Evolutionary conservation across 2,113 vertebrate species (phyloP).

Genomic region (Embiotoca jacksoni): DNA sequence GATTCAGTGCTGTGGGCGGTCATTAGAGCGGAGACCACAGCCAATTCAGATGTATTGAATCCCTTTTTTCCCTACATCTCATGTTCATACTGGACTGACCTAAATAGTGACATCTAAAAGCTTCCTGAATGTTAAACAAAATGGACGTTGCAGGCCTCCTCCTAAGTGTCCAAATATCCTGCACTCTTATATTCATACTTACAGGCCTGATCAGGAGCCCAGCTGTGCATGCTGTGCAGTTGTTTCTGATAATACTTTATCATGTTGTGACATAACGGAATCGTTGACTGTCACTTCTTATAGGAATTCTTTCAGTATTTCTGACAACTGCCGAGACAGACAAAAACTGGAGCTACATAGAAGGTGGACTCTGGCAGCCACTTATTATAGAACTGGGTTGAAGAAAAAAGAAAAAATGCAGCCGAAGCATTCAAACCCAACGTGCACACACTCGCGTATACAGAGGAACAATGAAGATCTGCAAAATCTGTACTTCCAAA

Average conservation of each 20-base stretch:
- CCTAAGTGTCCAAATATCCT: conserved; percentile 24
- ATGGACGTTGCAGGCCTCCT: not conserved
- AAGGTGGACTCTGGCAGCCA: conserved; percentile 18
- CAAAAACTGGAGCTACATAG: not conserved
- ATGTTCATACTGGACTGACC: conserved; percentile 1
- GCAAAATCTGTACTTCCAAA: conserved; percentile 32
- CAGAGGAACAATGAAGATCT: conserved; percentile 38
- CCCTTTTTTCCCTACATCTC: not conserved
- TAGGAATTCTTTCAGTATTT: conserved; percentile 7
- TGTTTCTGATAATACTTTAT: conserved; percentile 27
- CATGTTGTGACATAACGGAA: conserved; percentile 34
- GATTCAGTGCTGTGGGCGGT: conserved; percentile 16
- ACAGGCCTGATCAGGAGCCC: not conserved
- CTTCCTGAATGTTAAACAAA: not conserved
- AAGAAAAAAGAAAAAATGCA: conserved; percentile 13
- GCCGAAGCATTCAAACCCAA: conserved; percentile 17
- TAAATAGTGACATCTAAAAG: not conserved
- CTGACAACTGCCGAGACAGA: conserved; percentile 15
- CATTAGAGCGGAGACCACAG: conserved; percentile 17
- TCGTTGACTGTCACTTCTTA: not conserved
- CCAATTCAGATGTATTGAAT: not conserved
- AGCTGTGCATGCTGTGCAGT: conserved; percentile 19
- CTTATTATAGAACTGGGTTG: conserved; percentile 7
- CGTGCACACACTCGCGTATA: conserved; percentile 9
- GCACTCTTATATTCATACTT: conserved; percentile 21